These are phyloP conservation scores for Orchestia grillus DNA, from an alignment of 1,140 invertebrate species.

Conservation along the genomic window DNA sequence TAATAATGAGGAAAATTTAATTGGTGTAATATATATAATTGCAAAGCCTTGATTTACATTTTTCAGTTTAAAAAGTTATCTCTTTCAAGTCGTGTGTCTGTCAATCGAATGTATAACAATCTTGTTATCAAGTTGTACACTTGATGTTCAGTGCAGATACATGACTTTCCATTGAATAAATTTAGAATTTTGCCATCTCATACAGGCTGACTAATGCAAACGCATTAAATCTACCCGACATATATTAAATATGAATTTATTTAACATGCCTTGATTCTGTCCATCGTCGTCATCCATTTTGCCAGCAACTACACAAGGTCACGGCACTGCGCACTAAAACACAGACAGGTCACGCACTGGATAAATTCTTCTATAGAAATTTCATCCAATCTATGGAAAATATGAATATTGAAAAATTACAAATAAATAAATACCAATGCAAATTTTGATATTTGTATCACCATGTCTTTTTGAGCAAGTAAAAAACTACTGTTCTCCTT, in stretches of 20 bases:
- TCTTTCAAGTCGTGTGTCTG: too few species aligned
- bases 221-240: background rate
- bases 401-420: background rate
- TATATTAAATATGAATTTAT: background rate
- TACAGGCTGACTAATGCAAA: background rate
- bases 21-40: too few species aligned
- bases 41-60: too few species aligned
- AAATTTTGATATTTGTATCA: too few species aligned
- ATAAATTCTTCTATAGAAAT: background rate
- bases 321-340: background rate
- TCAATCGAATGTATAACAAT: background rate
- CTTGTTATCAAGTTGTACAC: background rate
- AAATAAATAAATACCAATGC: background rate
- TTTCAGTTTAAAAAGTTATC: too few species aligned
- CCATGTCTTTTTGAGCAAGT: too few species aligned
- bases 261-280: slow-evolving; percentile 19
- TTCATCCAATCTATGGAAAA: background rate
- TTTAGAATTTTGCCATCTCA: background rate
- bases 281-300: slow-evolving; percentile 35
- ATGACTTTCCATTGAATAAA: background rate
- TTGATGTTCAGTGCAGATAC: background rate
- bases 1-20: too few species aligned
- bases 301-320: slow-evolving; percentile 17
- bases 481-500: too few species aligned
- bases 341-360: background rate